A percentile compares a stretch with the other conserved stretches of the same genome.
Evolutionary conservation across 2,888 invertebrate genomes (phyloP).

Genomic region (Dynastes hyllus): DNA sequence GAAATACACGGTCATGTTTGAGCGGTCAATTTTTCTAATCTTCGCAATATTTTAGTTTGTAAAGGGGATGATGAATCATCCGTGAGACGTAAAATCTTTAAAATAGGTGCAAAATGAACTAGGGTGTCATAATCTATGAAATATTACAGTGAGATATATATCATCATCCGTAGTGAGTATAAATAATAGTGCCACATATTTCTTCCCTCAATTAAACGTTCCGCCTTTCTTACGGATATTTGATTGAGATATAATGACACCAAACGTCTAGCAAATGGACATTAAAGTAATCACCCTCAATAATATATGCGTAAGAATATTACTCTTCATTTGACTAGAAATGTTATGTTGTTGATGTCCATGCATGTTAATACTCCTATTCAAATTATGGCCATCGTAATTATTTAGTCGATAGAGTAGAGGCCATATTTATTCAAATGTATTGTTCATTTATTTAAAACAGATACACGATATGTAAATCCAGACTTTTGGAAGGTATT

Average conservation of each 20-base stretch:
- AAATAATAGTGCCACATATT: constrained; percentile 47
- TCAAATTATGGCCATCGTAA: no score
- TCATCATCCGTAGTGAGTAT: constrained; percentile 29
- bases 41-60: not conserved
- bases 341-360: no score
- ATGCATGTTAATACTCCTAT: no score
- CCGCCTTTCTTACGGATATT: constrained; percentile 19
- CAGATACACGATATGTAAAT: no score
- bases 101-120: constrained; percentile 49
- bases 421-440: no score
- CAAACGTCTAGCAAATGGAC: constrained; percentile 28
- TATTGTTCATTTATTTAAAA: no score
- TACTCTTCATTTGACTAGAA: no score
- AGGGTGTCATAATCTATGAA: constrained; percentile 48
- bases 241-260: constrained; percentile 47
- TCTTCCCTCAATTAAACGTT: constrained; percentile 43
- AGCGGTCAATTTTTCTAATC: no score
- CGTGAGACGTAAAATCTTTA: constrained; percentile 45
- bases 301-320: not conserved
- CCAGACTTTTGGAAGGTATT: no score
- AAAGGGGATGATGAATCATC: constrained; percentile 40
- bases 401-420: no score
- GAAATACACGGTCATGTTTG: no score
- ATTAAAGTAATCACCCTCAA: constrained; percentile 18
- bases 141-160: constrained; percentile 46